Evolutionary conservation across 2,888 invertebrate genomes (phyloP), one percentile per base, ranked within the genome.

Genomic region (Coleophora deauratella): DNA sequence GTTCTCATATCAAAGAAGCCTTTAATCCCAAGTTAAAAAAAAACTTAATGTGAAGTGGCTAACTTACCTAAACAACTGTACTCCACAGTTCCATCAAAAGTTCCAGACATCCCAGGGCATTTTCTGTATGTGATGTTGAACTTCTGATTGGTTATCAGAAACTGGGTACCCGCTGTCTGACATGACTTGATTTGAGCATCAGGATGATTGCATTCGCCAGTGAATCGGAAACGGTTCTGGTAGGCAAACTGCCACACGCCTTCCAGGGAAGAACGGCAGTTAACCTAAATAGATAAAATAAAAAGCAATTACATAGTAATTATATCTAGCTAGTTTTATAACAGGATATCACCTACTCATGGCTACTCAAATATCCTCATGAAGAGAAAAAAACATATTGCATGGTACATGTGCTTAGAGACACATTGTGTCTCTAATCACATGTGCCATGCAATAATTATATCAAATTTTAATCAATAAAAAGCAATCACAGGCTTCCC

Each of bases 181-280:
- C 98, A 98, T 0, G 98, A 97, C 57, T 91, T 90, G 50, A 98
- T 96, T 62, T 93, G 92, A 3, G 95, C 96, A 72, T 95, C 95
- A 0, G 93, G 93, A 66, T 95, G 89, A 58, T 92, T 90, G 69
- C 98, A 98, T 72, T 96, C 96, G 38, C 97, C 97, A 13, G 95
- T 96, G 60, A 96, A 97, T 45, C 95, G 89, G 66, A 93, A 95
- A 48, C 94, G 89, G 72, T 96, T 96, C 86, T 94, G 94, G 71
- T 95, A 95, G 1, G 94, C 93, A 86, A 97, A 97, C 59, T 95
- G 95, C 96, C 96, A 97, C n/a, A 97, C 96, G 42, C 97, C 97
- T 87, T 97, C 97, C 32, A 97, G 79, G 6, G 96, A 95, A 2
- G 97, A 96, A 45, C 97, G 88, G 62, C 97, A 97, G 75, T 97